Evolutionary conservation across 2,888 invertebrate species (phyloP).

Genomic region (Sphinx pinastri): DNA sequence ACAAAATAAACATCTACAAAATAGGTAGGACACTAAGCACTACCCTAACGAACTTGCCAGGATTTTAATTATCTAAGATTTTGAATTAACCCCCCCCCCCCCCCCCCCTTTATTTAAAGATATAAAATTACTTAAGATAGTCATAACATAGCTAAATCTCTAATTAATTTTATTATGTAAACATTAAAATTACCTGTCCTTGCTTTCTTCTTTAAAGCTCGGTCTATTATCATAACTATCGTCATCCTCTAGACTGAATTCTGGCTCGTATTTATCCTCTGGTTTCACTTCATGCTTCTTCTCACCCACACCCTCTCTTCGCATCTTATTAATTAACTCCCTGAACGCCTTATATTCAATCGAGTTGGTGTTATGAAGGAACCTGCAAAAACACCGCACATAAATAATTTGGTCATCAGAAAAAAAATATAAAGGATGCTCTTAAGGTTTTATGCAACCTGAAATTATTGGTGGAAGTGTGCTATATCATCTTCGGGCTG

Average conservation of each 20-base stretch:
- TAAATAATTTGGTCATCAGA: conserved; percentile 44
- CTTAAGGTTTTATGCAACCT: conserved; percentile 57
- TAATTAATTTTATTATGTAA: not conserved
- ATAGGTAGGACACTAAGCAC: too few relatives aligned
- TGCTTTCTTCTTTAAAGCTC: conserved; percentile 68
- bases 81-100: too few relatives aligned
- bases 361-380: conserved; percentile 74
- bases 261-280: conserved; percentile 81
- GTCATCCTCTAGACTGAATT: conserved; percentile 78
- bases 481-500: not conserved
- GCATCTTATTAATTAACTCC: conserved; percentile 65
- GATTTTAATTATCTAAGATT: too few relatives aligned
- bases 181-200: conserved; percentile 56
- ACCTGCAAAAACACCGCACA: conserved; percentile 65
- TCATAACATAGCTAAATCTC: too few relatives aligned
- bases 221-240: conserved; percentile 72
- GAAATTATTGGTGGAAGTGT: conserved; percentile 40
- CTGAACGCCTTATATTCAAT: conserved; percentile 77
- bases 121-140: too few relatives aligned
- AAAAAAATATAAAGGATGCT: conserved; percentile 57
- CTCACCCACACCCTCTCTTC: conserved; percentile 49
- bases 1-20: too few relatives aligned
- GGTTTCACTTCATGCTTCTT: conserved; percentile 70
- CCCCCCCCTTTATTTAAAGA: too few relatives aligned
- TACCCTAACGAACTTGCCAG: too few relatives aligned